Evolutionary conservation across 2,888 invertebrate genomes (phyloP).

Genomic region (Hemicrepidius hirtus): DNA sequence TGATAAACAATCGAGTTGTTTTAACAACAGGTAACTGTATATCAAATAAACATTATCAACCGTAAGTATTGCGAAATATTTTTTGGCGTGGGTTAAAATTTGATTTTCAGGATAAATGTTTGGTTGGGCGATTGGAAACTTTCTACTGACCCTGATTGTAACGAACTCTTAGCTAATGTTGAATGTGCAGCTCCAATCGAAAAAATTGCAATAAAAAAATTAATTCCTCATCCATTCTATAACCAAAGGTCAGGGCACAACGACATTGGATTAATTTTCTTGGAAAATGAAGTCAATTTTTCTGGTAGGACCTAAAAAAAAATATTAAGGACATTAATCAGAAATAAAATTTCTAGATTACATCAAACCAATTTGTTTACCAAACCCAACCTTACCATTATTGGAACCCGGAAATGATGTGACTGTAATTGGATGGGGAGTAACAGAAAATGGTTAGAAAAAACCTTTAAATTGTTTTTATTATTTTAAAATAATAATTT

Average conservation of each 20-base stretch:
- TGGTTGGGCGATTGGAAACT: neutral
- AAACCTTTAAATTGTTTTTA: neutral
- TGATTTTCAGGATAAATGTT: neutral
- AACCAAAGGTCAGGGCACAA: constrained; percentile 54
- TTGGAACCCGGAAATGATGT: constrained; percentile 62
- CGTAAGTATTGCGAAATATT: neutral
- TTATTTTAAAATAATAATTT: neutral
- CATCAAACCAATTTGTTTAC: constrained; percentile 65
- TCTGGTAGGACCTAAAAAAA: too few relatives aligned
- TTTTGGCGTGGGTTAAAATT: neutral
- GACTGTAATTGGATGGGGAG: constrained; percentile 71
- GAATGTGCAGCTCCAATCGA: constrained; percentile 65
- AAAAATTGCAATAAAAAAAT: constrained; percentile 62
- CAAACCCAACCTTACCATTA: constrained; percentile 57
- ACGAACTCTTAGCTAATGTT: constrained; percentile 52
- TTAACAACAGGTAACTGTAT: constrained; percentile 76
- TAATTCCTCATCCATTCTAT: constrained; percentile 61
- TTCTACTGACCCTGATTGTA: constrained; percentile 12
- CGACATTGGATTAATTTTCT: constrained; percentile 72
- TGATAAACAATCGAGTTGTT: constrained; percentile 68
- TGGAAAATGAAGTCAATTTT: constrained; percentile 62
- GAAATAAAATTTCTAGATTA: constrained; percentile 59
- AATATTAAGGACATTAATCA: too few relatives aligned
- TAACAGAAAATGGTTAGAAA: constrained; percentile 56
- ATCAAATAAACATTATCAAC: neutral